phyloP scores from a whole-genome alignment of 2,113 vertebrate species.

The Rallus limicola region DNA sequence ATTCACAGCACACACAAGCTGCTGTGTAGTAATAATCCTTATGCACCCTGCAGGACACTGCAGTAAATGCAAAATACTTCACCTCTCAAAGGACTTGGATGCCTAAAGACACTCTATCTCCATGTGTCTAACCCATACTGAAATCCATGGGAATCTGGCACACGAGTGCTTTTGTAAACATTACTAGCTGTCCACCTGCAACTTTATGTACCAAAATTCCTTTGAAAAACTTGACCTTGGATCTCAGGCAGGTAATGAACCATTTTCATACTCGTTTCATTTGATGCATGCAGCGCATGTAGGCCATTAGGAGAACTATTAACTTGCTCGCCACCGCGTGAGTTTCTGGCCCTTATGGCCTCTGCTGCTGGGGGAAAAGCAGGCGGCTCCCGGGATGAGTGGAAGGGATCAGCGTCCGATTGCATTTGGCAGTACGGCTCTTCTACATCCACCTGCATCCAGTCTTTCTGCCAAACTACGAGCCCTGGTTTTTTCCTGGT shows the following conservation, averaged over 20 bases:
- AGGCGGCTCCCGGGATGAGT: background rate
- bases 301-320: conserved; percentile 36
- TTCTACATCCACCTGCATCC: conserved; percentile 46
- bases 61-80: conserved; percentile 54
- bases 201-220: conserved; percentile 34
- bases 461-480: conserved; percentile 25
- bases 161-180: background rate
- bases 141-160: conserved; percentile 62
- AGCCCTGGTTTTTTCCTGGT: background rate
- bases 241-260: conserved; percentile 31
- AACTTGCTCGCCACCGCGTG: background rate
- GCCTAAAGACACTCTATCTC: background rate
- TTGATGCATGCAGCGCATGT: background rate
- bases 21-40: background rate
- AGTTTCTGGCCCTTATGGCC: conserved; percentile 33
- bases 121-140: background rate
- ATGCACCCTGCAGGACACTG: conserved; percentile 52
- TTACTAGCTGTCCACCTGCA: conserved; percentile 46
- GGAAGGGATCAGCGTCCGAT: background rate
- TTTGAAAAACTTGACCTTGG: conserved; percentile 46
- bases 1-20: conserved; percentile 26
- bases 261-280: conserved; percentile 39
- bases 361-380: conserved; percentile 18
- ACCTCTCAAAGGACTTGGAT: conserved; percentile 43
- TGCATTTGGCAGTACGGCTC: background rate